A percentile compares a stretch with the other conserved stretches of the same genome.
Conservation (phyloP, 2,888 invertebrate genomes). For the Spialia ferax region DNA sequence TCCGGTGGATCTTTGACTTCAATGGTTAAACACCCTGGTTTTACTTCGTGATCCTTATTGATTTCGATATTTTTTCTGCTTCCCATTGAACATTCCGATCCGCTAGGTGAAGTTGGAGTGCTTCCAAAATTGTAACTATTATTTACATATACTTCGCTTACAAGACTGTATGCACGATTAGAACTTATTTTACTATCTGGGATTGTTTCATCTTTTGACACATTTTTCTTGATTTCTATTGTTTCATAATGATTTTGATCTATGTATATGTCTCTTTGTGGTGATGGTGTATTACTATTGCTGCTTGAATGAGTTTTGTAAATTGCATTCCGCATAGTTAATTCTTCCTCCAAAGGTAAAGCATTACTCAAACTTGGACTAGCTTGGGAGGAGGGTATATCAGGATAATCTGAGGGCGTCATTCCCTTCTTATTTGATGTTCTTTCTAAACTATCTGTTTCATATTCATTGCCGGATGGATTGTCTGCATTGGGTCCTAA, state of each 20-base stretch:
- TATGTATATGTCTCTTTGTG: slow-evolving; percentile 64
- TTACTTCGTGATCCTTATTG: slow-evolving; percentile 82
- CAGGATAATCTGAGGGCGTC: slow-evolving; percentile 88
- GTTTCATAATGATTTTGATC: slow-evolving; percentile 79
- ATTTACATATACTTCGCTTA: slow-evolving; percentile 93
- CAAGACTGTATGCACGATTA: slow-evolving; percentile 88
- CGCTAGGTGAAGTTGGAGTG: slow-evolving; percentile 85
- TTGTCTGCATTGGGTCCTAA: slow-evolving; percentile 68
- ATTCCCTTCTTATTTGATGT: slow-evolving; percentile 81
- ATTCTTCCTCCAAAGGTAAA: slow-evolving; percentile 92
- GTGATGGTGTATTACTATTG: slow-evolving; percentile 81
- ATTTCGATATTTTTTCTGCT: slow-evolving; percentile 86
- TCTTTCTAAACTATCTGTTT: slow-evolving; percentile 91
- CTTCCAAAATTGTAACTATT: slow-evolving; percentile 90
- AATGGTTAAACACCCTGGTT: slow-evolving; percentile 93
- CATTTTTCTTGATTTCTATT: slow-evolving; percentile 58
- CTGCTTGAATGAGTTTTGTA: slow-evolving; percentile 88
- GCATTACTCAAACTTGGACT: slow-evolving; percentile 92
- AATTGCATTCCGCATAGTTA: slow-evolving; percentile 92
- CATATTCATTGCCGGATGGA: slow-evolving; percentile 88
- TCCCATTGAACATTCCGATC: slow-evolving; percentile 86
- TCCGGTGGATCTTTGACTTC: slow-evolving; percentile 94
- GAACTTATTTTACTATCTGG: slow-evolving; percentile 45
- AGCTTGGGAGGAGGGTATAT: slow-evolving; percentile 89
- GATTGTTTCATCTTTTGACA: slow-evolving; percentile 52